A percentile compares a stretch with the other conserved stretches of the same genome.
phyloP scores from a whole-genome alignment of 2,797 vertebrate genomes.

The Helarctos malayanus region DNA sequence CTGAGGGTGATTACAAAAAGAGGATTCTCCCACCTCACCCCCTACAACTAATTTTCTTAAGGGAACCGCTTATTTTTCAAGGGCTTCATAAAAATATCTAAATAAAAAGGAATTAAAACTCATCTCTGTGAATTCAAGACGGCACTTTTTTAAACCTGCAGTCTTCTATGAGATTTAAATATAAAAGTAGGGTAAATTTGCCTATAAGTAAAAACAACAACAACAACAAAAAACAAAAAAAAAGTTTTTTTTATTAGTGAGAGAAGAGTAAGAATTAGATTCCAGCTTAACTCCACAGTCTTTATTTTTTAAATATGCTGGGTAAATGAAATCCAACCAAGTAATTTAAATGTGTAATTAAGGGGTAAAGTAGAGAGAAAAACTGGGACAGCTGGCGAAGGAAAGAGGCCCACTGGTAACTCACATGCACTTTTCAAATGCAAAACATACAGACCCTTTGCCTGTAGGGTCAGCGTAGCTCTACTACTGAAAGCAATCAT shows the following conservation, averaged over 20 bases:
- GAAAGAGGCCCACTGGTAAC: neutral
- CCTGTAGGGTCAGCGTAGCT: neutral
- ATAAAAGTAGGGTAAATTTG: conserved; percentile 8
- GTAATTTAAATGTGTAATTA: neutral
- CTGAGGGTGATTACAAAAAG: neutral
- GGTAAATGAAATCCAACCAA: conserved; percentile 18
- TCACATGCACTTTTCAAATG: neutral
- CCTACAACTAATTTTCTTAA: neutral
- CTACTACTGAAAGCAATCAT: neutral
- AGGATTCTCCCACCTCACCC: neutral
- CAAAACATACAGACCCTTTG: neutral
- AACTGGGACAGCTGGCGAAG: neutral
- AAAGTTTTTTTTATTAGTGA: neutral
- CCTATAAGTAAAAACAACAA: neutral
- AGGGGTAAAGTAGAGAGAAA: neutral
- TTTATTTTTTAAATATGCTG: conserved; percentile 6
- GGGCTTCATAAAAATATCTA: conserved; percentile 35
- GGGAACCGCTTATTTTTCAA: neutral
- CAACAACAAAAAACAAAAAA: neutral
- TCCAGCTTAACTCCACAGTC: neutral
- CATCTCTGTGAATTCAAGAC: neutral
- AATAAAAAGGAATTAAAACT: conserved; percentile 51
- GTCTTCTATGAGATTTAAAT: conserved; percentile 21
- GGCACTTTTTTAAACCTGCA: neutral
- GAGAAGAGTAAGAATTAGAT: neutral